These are phyloP conservation scores for Exocentrus adspersus DNA, from an alignment of 2,888 invertebrate genomes.

Conservation along the genomic window DNA sequence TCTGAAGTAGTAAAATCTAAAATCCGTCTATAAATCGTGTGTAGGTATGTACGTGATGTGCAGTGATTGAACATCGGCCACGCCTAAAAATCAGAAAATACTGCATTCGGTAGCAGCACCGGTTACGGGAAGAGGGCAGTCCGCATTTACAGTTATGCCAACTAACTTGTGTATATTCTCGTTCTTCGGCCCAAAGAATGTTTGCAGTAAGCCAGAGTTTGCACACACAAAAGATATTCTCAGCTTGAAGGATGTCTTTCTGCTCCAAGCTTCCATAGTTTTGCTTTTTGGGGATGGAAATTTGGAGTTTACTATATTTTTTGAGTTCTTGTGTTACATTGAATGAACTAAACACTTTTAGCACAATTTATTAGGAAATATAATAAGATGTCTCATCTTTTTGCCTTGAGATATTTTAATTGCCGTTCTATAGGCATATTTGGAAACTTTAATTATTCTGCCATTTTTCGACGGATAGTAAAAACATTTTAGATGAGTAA, in stretches of 20 bases:
- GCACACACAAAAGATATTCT: conserved; percentile 20
- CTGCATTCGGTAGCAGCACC: conserved; percentile 19
- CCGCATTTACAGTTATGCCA: conserved; percentile 26
- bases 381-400: too few relatives aligned
- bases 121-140: conserved; percentile 19
- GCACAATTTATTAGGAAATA: too few relatives aligned
- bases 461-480: too few relatives aligned
- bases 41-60: neutral
- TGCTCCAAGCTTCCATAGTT: too few relatives aligned
- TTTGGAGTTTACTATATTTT: neutral
- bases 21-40: too few relatives aligned
- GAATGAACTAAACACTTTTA: too few relatives aligned
- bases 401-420: too few relatives aligned
- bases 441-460: too few relatives aligned
- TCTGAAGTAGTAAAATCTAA: too few relatives aligned
- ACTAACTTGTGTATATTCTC: conserved; percentile 23
- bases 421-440: too few relatives aligned
- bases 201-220: conserved; percentile 10
- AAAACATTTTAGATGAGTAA: too few relatives aligned
- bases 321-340: too few relatives aligned
- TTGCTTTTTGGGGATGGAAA: neutral
- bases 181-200: conserved; percentile 14
- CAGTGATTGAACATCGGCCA: conserved; percentile 4
- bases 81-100: conserved; percentile 20
- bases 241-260: conserved; percentile 30